phyloP scores from a whole-genome alignment of 2,888 invertebrate species.

The Amorpha juglandis region DNA sequence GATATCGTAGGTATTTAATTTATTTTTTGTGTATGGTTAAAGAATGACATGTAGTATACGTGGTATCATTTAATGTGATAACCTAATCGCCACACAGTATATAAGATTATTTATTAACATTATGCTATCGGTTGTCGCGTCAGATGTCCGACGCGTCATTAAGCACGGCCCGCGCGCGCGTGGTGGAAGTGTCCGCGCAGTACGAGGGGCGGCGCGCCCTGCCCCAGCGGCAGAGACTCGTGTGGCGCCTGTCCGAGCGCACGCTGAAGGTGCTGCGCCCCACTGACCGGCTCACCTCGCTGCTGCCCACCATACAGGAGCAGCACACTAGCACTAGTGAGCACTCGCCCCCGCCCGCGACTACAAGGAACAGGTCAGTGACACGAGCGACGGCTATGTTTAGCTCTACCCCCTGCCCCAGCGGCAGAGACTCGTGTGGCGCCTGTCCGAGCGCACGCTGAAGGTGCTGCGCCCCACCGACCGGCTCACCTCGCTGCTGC shows the following conservation, averaged over 20 bases:
- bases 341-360: slow-evolving; percentile 55
- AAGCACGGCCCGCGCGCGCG: slow-evolving; percentile 84
- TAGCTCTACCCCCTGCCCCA: too few species aligned
- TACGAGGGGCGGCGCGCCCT: slow-evolving; percentile 89
- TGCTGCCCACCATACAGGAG: slow-evolving; percentile 90
- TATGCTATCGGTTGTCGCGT: not conserved
- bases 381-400: too few species aligned
- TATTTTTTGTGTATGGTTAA: too few species aligned
- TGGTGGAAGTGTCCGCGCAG: slow-evolving; percentile 86
- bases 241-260: slow-evolving; percentile 90
- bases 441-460: too few species aligned
- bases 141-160: slow-evolving; percentile 89
- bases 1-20: too few species aligned
- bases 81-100: too few species aligned
- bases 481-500: too few species aligned
- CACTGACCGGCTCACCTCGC: slow-evolving; percentile 88
- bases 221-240: slow-evolving; percentile 87
- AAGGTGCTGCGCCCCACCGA: too few species aligned
- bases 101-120: too few species aligned
- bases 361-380: not conserved
- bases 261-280: slow-evolving; percentile 89
- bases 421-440: too few species aligned
- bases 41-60: too few species aligned
- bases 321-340: slow-evolving; percentile 74
- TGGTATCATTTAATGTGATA: too few species aligned